These are phyloP conservation scores for Austrofundulus limnaeus DNA, from an alignment of 2,113 vertebrate species.

Conservation along the genomic window DNA sequence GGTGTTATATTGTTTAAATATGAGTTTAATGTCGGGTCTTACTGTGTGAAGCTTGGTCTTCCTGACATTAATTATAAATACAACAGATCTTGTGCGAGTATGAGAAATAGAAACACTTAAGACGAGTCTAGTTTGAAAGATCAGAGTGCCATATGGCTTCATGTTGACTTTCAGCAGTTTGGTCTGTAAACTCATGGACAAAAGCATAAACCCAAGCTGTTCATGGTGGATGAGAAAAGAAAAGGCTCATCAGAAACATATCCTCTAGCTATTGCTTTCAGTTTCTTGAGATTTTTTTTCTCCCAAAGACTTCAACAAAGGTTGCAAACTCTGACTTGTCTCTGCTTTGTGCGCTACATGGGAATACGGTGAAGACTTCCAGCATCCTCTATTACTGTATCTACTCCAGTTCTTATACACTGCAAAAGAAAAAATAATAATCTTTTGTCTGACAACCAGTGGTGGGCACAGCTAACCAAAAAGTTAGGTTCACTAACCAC, in stretches of 20 bases:
- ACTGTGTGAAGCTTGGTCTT: conserved; percentile 24
- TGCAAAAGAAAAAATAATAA: conserved; percentile 38
- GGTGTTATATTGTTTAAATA: conserved; percentile 57
- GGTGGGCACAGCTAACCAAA: too few species aligned
- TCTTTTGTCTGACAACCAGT: conserved; percentile 43
- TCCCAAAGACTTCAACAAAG: background rate
- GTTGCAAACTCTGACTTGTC: conserved; percentile 7
- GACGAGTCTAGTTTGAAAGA: conserved; percentile 35
- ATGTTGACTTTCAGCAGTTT: conserved; percentile 48
- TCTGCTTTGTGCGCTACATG: background rate
- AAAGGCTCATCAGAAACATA: conserved; percentile 4
- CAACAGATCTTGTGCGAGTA: conserved; percentile 35
- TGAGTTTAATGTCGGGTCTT: conserved; percentile 47
- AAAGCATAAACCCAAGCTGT: conserved; percentile 41
- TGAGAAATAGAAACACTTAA: conserved; percentile 56
- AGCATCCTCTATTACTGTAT: conserved; percentile 36
- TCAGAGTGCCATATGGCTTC: conserved; percentile 50
- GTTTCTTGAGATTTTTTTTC: background rate
- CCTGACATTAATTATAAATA: conserved; percentile 65
- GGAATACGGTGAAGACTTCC: background rate
- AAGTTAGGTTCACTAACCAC: too few species aligned
- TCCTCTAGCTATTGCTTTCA: background rate
- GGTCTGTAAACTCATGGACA: conserved; percentile 42
- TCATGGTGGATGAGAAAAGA: conserved; percentile 4
- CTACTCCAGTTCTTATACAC: background rate